A percentile compares a stretch with the other conserved stretches of the same genome.
Evolutionary conservation across 1,140 invertebrate species (phyloP).

Genomic region (Neodiprion pinetum): DNA sequence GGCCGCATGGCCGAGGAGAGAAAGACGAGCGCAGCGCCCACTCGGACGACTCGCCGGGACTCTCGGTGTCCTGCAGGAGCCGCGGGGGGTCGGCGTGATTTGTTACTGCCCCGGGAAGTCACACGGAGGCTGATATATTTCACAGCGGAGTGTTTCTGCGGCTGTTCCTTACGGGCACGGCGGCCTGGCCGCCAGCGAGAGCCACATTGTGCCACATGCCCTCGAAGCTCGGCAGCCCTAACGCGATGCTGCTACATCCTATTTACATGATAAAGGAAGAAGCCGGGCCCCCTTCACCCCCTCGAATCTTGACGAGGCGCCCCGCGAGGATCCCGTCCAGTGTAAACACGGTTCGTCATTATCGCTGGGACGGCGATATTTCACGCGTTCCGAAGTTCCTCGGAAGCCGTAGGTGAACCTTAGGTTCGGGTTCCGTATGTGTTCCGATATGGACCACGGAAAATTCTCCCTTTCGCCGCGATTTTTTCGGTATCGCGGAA

Average conservation of each 20-base stretch:
- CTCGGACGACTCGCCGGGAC: background rate
- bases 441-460: background rate
- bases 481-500: background rate
- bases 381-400: slow-evolving; percentile 29
- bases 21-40: background rate
- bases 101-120: slow-evolving; percentile 61
- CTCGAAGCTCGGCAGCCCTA: slow-evolving; percentile 49
- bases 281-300: slow-evolving; percentile 40
- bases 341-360: slow-evolving; percentile 62
- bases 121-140: slow-evolving; percentile 64
- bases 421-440: background rate
- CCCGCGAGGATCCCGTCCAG: slow-evolving; percentile 42
- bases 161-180: slow-evolving; percentile 29
- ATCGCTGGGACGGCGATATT: slow-evolving; percentile 56
- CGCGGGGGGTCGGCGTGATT: slow-evolving; percentile 61
- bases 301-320: slow-evolving; percentile 36
- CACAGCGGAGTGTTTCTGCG: slow-evolving; percentile 48
- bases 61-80: slow-evolving; percentile 36
- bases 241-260: slow-evolving; percentile 57
- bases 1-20: no score
- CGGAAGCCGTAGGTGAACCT: slow-evolving; percentile 25
- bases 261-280: slow-evolving; percentile 61
- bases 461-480: slow-evolving; percentile 17
- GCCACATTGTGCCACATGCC: slow-evolving; percentile 56
- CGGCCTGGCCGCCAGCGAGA: slow-evolving; percentile 33